Conservation (phyloP, 2,797 vertebrate genomes). For the Sebastes kiyomatsui region DNA sequence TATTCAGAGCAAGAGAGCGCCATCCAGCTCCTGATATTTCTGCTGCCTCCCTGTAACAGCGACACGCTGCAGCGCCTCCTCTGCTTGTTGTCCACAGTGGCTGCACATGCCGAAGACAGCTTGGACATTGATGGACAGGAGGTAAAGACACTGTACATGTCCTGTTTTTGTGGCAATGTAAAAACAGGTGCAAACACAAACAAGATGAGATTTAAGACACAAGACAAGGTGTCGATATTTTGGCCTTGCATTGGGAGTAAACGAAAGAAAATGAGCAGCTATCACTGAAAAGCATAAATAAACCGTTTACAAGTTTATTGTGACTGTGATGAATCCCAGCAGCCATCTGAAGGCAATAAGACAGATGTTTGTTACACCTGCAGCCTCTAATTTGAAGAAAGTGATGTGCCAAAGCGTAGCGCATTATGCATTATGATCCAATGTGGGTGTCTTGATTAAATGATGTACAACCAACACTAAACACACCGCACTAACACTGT, state of each 20-base stretch:
- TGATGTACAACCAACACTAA: conserved; percentile 29
- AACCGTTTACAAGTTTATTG: conserved; percentile 16
- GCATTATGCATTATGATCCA: conserved; percentile 30
- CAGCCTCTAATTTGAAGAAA: conserved; percentile 37
- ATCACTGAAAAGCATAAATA: background rate
- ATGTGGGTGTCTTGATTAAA: conserved; percentile 36
- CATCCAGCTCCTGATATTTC: conserved; percentile 93
- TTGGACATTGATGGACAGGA: conserved; percentile 86
- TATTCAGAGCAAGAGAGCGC: conserved; percentile 87
- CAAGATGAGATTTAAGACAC: background rate
- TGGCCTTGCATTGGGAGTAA: background rate
- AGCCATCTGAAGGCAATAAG: conserved; percentile 15
- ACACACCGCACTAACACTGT: background rate
- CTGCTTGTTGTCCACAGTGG: conserved; percentile 92
- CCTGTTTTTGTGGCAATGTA: background rate
- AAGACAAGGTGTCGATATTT: background rate
- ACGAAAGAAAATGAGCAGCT: background rate
- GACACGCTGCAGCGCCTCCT: conserved; percentile 95
- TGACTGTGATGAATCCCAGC: conserved; percentile 19
- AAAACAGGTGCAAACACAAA: background rate
- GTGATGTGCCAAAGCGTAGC: conserved; percentile 1
- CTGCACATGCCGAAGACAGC: conserved; percentile 88
- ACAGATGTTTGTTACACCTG: conserved; percentile 50
- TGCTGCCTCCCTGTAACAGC: conserved; percentile 97
- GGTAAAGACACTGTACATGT: conserved; percentile 69